A percentile compares a stretch with the other conserved stretches of the same genome.
phyloP scores from a whole-genome alignment of 1,140 invertebrate genomes.

The Nasonia longicornis region DNA sequence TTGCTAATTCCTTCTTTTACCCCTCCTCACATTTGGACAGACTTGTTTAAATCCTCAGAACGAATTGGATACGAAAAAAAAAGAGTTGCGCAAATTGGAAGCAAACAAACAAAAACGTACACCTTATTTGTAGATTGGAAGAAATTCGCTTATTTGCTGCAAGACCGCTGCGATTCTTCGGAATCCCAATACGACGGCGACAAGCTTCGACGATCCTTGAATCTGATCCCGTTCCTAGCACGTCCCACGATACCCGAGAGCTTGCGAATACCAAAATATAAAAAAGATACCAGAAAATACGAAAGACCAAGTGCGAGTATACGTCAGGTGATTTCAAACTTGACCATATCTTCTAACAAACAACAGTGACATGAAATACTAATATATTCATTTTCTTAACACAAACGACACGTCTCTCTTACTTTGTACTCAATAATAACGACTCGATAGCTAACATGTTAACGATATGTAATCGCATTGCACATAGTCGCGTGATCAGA shows the following conservation, averaged over 20 bases:
- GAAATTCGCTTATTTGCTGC: constrained; percentile 10
- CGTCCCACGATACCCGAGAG: constrained; percentile 42
- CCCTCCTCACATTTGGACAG: background rate
- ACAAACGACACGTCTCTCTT: background rate
- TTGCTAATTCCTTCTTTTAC: constrained; percentile 21
- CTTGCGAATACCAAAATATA: constrained; percentile 27
- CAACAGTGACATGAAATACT: background rate
- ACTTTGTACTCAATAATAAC: background rate
- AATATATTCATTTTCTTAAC: background rate
- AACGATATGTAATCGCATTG: background rate
- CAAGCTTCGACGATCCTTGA: constrained; percentile 15
- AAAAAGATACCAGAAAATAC: background rate
- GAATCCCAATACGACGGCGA: background rate
- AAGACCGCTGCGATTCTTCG: background rate
- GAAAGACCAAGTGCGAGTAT: constrained; percentile 30
- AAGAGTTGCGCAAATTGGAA: background rate
- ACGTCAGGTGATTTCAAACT: constrained; percentile 41
- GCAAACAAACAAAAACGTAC: constrained; percentile 5
- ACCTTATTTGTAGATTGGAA: constrained; percentile 30
- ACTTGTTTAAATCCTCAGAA: background rate
- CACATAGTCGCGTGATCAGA: background rate
- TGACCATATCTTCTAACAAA: constrained; percentile 5
- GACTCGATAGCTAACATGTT: background rate
- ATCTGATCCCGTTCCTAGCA: constrained; percentile 42
- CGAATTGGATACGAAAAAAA: constrained; percentile 7